Evolutionary conservation across 2,797 vertebrate genomes (phyloP).

Genomic region (Psittacula derbiana): DNA sequence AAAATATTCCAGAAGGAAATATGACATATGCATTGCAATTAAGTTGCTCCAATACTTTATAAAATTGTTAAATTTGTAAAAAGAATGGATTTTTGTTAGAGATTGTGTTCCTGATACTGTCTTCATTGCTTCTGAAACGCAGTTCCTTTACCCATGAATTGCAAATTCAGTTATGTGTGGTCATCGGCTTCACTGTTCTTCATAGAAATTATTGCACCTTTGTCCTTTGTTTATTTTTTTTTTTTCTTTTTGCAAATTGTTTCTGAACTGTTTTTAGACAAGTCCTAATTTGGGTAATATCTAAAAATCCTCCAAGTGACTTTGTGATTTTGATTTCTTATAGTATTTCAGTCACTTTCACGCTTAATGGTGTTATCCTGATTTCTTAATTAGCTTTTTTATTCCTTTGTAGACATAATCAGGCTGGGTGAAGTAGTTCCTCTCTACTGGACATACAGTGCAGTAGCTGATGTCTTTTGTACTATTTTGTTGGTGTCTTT

Average conservation of each 20-base stretch:
- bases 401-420: background rate
- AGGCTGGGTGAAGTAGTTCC: background rate
- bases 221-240: background rate
- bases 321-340: background rate
- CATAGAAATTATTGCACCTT: background rate
- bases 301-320: background rate
- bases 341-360: background rate
- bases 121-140: background rate
- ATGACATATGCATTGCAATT: background rate
- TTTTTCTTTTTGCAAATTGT: background rate
- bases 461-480: background rate
- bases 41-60: background rate
- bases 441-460: background rate
- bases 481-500: background rate
- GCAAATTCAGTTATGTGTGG: background rate
- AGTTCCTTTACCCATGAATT: background rate
- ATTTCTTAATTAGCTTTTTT: background rate
- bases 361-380: rapidly evolving
- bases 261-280: background rate
- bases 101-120: background rate
- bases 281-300: background rate
- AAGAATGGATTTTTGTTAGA: background rate
- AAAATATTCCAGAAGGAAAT: background rate
- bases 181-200: background rate
- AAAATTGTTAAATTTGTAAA: background rate